Percentiles rank a stretch among this genome's conserved stretches.
Conservation (phyloP, 2,888 invertebrate genomes). For the Chymomyza caudatula region DNA sequence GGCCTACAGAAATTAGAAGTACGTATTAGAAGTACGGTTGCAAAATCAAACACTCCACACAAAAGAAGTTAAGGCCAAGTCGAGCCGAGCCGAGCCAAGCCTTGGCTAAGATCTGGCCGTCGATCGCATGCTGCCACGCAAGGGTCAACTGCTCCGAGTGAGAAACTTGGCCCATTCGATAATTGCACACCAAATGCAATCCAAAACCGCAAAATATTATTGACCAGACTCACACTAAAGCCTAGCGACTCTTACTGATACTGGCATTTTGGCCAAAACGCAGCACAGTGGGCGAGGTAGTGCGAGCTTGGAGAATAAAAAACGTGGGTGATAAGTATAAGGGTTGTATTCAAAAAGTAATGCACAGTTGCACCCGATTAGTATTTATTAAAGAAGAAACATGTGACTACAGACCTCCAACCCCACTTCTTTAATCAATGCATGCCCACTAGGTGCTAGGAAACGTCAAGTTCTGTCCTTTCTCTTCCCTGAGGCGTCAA, state of each 20-base stretch:
- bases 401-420: too few relatives aligned
- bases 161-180: not conserved
- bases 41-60: not conserved
- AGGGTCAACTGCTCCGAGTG: not conserved
- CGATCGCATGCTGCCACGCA: constrained; percentile 1
- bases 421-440: too few relatives aligned
- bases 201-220: constrained; percentile 2
- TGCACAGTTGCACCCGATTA: too few relatives aligned
- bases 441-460: too few relatives aligned
- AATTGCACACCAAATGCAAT: not conserved
- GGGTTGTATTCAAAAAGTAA: too few relatives aligned
- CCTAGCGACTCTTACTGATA: not conserved
- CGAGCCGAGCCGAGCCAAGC: not conserved
- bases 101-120: not conserved
- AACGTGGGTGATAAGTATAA: too few relatives aligned
- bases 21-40: not conserved
- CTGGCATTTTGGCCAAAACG: not conserved
- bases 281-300: not conserved
- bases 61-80: constrained; percentile 12
- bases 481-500: too few relatives aligned
- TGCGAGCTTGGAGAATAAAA: not conserved
- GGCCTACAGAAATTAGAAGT: not conserved
- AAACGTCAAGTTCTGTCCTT: too few relatives aligned
- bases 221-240: constrained; percentile 2
- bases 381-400: too few relatives aligned